Base-by-base conservation (phyloP, 2,888 invertebrate species). In the Hololepta plana region DNA sequence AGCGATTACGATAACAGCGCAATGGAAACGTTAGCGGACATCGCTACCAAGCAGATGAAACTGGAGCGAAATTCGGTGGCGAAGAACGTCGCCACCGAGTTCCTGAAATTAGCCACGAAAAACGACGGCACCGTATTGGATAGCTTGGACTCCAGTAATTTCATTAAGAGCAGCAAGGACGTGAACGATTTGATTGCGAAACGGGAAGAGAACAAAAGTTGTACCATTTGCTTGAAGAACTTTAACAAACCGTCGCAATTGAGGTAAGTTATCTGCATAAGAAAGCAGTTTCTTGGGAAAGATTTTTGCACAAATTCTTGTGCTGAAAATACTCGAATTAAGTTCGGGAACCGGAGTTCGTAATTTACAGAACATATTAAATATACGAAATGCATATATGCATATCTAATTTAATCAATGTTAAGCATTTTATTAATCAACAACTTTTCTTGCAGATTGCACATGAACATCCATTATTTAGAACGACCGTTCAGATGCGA, bases 391-490 rank as follows among this genome's bases (percentile, higher is more conserved):
- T n/a, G 7, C 7, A 17, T 17, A 17, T 17, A 17, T 17, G 7
- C 7, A 17, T 17, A 17, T 7, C n/a, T 8, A 7, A 13, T 24
- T 7, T 26, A 23, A 10, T 12, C 8, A n/a, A n/a, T n/a, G n/a
- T n/a, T n/a, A n/a, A n/a, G n/a, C n/a, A n/a, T n/a, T n/a, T n/a
- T n/a, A n/a, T n/a, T 21, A 10, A 21, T 7, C 10, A 21, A 7
- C 8, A 7, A 6, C 27, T 16, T 29, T 23, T 33, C 30, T 45
- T 49, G 22, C 34, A 53, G 56, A 35, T 61, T 93, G 35, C 93
- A 95, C 56, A 80, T 90, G 53, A 91, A 93, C 53, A 90, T 91
- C 38, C 93, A 95, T 56, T 90, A 87, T 45, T 75, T 93, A 63
- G 91, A 91, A 51, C 65, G 88, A 34, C 87, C 85, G 26, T 88